Evolutionary conservation across 2,113 vertebrate species (phyloP), one percentile per base, ranked within the genome.

Genomic region (Menidia beryllina): DNA sequence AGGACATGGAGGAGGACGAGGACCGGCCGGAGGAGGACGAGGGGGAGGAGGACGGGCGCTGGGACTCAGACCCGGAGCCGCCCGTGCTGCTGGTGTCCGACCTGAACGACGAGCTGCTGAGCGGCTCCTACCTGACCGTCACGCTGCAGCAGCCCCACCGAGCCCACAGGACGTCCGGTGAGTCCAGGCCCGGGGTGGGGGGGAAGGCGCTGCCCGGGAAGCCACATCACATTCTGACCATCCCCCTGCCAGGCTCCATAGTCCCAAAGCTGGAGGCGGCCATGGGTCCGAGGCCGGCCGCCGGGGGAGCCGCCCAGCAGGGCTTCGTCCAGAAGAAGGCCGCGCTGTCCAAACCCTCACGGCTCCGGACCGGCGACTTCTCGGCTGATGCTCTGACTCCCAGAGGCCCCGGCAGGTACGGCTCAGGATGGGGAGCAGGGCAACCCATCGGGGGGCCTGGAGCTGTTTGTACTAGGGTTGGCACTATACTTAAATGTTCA

Each of bases 231-330:
- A n/a, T n/a, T n/a, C n/a, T n/a, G n/a, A n/a, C n/a, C n/a, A n/a
- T 43, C 26, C 41, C 2, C 39, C 14, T 10, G 84, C 93, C 94
- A 39, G 96, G 95, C 83, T 97, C 96, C 38, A 98, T 99, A 3
- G 97, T 98, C 77, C 97, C 97, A 74, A 98, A 98, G 91, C 93
- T 99, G 55, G 96, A 99, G 91, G 97, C 97, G 3, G 93, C 93
- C 72, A 94, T 98, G 93, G 96, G 95, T 1, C 83, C 78, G 4
- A 83, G 92, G 58, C 66, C 79, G 0, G 63, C 79, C 6, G 63
- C 79, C 6, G 77, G 65, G 1, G 41, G 75, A 2, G 77, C 51
- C 0, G 72, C 69, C 20, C 89, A 77, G 54, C 86, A 86, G 55
- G 55, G 76, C 71, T 91, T 95, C 77, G 86, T 95, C 89, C 93